Percentiles rank a stretch among this genome's conserved stretches.
These are phyloP conservation scores for Ceratina calcarata DNA, from an alignment of 1,140 invertebrate species.

Conservation along the genomic window DNA sequence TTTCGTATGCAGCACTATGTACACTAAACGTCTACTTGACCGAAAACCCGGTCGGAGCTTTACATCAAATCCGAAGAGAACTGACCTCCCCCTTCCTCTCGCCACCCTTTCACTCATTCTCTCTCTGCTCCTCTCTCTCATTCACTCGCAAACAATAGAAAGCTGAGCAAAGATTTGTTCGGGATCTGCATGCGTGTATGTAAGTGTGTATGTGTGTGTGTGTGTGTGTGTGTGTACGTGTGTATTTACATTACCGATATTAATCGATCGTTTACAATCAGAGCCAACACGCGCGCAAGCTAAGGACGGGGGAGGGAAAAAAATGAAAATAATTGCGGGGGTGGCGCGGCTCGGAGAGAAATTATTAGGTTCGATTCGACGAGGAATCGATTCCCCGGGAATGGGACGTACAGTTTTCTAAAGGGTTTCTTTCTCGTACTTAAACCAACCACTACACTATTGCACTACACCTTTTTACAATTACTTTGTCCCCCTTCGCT, in stretches of 20 bases:
- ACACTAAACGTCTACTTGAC: constrained; percentile 73
- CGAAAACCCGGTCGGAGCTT: constrained; percentile 54
- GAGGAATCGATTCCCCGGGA: constrained; percentile 6
- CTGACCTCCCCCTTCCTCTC: constrained; percentile 56
- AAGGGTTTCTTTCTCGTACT: background rate
- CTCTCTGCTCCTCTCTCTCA: background rate
- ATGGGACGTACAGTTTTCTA: background rate
- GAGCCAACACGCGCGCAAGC: constrained; percentile 30
- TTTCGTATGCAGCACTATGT: constrained; percentile 68
- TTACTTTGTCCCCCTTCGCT: constrained; percentile 5
- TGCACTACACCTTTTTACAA: constrained; percentile 65
- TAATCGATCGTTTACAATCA: constrained; percentile 66
- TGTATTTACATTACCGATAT: constrained; percentile 78
- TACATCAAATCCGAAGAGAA: constrained; percentile 68
- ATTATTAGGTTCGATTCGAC: constrained; percentile 2
- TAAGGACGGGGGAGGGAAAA: constrained; percentile 22
- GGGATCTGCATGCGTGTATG: constrained; percentile 43
- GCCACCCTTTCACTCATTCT: constrained; percentile 4
- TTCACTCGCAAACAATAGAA: constrained; percentile 69
- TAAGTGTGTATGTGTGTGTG: background rate
- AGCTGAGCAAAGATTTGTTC: constrained; percentile 77
- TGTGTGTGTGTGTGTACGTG: constrained; percentile 10
- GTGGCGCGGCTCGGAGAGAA: background rate
- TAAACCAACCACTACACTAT: constrained; percentile 57
- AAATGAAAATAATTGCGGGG: background rate